Percentiles rank a stretch among this genome's conserved stretches.
phyloP scores from a whole-genome alignment of 1,140 invertebrate species.

The Neodiprion lecontei region DNA sequence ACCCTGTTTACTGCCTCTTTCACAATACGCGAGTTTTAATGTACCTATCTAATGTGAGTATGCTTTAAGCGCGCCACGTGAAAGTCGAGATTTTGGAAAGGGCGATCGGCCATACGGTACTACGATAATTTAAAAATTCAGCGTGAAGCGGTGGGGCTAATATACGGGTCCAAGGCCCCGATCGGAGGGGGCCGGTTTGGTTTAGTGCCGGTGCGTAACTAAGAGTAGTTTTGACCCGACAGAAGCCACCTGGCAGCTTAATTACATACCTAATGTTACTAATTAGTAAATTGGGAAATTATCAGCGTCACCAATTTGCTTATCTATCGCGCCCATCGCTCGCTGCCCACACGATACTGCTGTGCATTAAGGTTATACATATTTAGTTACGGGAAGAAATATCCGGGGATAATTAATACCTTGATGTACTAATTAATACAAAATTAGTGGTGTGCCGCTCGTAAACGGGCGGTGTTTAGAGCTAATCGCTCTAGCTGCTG shows the following conservation, averaged over 20 bases:
- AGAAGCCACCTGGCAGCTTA: slow-evolving; percentile 1
- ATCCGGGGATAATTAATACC: neutral
- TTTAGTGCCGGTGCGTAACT: neutral
- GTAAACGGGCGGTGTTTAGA: neutral
- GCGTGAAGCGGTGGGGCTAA: slow-evolving; percentile 1
- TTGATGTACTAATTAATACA: slow-evolving; percentile 4
- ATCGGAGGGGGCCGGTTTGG: neutral
- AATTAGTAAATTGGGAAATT: slow-evolving; percentile 8
- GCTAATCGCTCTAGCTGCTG: neutral
- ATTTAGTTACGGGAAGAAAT: too few relatives aligned
- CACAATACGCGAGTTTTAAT: too few relatives aligned
- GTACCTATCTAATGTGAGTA: too few relatives aligned
- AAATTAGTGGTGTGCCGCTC: neutral
- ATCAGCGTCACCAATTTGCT: neutral
- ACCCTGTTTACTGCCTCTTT: too few relatives aligned
- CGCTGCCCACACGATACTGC: neutral
- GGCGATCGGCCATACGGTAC: neutral
- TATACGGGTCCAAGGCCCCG: neutral
- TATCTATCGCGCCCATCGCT: neutral
- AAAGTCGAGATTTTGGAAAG: too few relatives aligned
- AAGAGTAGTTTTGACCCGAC: neutral
- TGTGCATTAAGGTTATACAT: too few relatives aligned
- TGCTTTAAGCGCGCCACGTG: too few relatives aligned
- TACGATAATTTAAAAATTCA: neutral
- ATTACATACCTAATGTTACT: neutral